Percentiles rank a stretch among this genome's conserved stretches.
Evolutionary conservation across 2,797 vertebrate species (phyloP).

Genomic region (Melanotaenia boesemani): DNA sequence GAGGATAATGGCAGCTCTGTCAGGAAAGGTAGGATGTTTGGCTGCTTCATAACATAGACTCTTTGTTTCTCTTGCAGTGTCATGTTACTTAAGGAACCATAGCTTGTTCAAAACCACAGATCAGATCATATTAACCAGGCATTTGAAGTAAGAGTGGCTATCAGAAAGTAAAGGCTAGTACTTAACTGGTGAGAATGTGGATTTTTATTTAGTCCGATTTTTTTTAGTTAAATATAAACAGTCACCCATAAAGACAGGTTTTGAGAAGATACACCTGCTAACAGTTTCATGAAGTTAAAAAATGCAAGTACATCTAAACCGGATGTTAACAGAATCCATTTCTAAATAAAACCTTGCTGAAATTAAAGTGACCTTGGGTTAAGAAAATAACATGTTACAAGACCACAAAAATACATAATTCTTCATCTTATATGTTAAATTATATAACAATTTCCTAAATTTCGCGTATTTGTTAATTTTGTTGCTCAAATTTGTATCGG

Average conservation of each 20-base stretch:
- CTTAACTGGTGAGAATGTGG: too few species aligned
- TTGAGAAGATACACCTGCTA: slow-evolving; percentile 59
- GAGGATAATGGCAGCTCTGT: slow-evolving; percentile 45
- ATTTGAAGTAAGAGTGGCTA: neutral
- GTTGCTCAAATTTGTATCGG: accelerated
- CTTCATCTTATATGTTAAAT: neutral
- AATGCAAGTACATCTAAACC: neutral
- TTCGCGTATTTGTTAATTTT: neutral
- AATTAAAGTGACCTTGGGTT: accelerated
- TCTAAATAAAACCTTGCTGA: slow-evolving; percentile 58
- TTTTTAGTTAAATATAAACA: neutral
- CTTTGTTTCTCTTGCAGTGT: slow-evolving; percentile 68
- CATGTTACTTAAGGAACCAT: slow-evolving; percentile 55
- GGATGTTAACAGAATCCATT: slow-evolving; percentile 8
- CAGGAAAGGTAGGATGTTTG: slow-evolving; percentile 55
- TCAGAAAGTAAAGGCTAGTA: neutral
- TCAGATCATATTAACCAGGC: neutral
- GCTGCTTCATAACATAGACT: slow-evolving; percentile 49
- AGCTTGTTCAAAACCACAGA: neutral
- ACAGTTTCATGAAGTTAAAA: slow-evolving; percentile 35
- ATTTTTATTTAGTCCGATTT: neutral
- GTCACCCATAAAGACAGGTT: slow-evolving; percentile 1
- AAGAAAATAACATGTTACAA: neutral
- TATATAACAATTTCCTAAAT: neutral
- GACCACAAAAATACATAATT: accelerated